phyloP scores from a whole-genome alignment of 1,140 invertebrate genomes.

The Diabrotica virgifera region DNA sequence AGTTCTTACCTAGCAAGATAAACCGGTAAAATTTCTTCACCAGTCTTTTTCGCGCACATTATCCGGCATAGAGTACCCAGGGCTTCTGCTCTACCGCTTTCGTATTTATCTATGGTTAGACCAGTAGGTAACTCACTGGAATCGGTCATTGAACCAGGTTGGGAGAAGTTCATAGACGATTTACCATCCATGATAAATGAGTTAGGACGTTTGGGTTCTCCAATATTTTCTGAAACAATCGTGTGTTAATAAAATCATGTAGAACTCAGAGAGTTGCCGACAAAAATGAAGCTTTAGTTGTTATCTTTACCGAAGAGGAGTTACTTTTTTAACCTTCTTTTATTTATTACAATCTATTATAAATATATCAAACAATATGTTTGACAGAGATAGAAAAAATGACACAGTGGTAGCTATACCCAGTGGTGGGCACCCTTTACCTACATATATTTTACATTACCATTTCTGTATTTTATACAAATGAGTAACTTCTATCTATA shows the following conservation, averaged over 20 bases:
- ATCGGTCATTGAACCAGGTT: slow-evolving; percentile 54
- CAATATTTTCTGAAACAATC: slow-evolving; percentile 6
- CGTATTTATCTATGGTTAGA: slow-evolving; percentile 66
- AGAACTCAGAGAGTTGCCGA: not conserved
- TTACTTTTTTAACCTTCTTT: too few species aligned
- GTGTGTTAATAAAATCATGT: not conserved
- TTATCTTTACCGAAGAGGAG: not conserved
- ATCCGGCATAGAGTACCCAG: slow-evolving; percentile 92
- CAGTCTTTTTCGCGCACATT: slow-evolving; percentile 94
- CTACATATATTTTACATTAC: too few species aligned
- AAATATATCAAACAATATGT: too few species aligned
- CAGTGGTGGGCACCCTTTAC: too few species aligned
- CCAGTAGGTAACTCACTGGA: slow-evolving; percentile 51
- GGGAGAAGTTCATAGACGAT: slow-evolving; percentile 48
- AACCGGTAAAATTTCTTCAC: slow-evolving; percentile 89
- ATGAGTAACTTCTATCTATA: too few species aligned
- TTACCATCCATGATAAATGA: slow-evolving; percentile 44
- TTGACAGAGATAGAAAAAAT: too few species aligned
- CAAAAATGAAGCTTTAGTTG: too few species aligned
- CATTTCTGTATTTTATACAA: too few species aligned
- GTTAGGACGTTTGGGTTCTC: slow-evolving; percentile 41
- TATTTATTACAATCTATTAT: too few species aligned
- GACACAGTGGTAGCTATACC: too few species aligned
- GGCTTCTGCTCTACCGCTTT: slow-evolving; percentile 89
- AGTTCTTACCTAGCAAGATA: slow-evolving; percentile 74